These are phyloP conservation scores for Scaptomyza pallida DNA, from an alignment of 1,140 invertebrate species.

Conservation along the genomic window DNA sequence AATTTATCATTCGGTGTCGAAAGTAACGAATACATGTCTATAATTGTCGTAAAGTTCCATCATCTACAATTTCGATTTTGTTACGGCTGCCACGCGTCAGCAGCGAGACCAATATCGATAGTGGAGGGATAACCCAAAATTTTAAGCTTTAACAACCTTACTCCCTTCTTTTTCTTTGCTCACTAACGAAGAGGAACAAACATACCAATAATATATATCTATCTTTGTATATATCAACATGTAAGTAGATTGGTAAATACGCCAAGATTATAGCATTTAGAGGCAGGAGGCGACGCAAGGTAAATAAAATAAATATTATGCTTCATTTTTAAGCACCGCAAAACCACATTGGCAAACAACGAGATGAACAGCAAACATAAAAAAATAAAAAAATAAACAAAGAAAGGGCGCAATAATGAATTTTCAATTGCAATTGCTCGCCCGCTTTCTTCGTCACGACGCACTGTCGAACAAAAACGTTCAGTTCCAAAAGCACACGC, in stretches of 20 bases:
- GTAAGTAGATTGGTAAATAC: slow-evolving; percentile 15
- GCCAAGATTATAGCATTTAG: not conserved
- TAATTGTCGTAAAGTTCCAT: too few relatives aligned
- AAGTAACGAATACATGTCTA: too few relatives aligned
- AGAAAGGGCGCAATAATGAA: slow-evolving; percentile 52
- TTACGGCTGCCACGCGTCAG: too few relatives aligned
- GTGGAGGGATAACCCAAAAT: too few relatives aligned
- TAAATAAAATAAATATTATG: slow-evolving; percentile 68
- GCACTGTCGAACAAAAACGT: not conserved
- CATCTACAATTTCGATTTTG: too few relatives aligned
- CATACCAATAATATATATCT: too few relatives aligned
- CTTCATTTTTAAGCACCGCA: slow-evolving; percentile 41
- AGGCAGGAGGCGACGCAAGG: slow-evolving; percentile 27
- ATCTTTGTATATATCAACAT: slow-evolving; percentile 8
- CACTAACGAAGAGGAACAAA: slow-evolving; percentile 8
- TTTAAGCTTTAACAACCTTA: too few relatives aligned
- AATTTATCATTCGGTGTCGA: too few relatives aligned
- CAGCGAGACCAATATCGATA: too few relatives aligned
- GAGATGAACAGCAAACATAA: slow-evolving; percentile 24
- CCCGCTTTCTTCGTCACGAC: slow-evolving; percentile 2
- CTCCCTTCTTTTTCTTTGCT: slow-evolving; percentile 21
- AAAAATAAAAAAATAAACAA: slow-evolving; percentile 26
- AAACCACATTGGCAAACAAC: slow-evolving; percentile 44
- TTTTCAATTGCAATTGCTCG: slow-evolving; percentile 55
- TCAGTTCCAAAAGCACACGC: not conserved